Conservation (phyloP, 1,140 invertebrate genomes). For the Philotrypesis tridentata region DNA sequence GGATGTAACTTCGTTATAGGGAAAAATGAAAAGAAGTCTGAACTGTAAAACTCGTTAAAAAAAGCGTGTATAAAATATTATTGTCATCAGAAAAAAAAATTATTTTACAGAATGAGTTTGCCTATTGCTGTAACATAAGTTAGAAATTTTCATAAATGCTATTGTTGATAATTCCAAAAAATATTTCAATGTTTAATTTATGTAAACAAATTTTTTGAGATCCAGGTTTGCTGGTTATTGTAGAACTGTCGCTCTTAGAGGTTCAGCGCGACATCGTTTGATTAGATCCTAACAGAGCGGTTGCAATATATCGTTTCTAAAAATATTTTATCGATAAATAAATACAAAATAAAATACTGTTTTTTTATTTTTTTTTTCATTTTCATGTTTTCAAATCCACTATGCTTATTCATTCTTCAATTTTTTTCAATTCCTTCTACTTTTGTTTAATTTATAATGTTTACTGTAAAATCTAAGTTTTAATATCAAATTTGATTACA, state of each 20-base stretch:
- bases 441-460: not conserved
- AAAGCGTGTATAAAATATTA: slow-evolving; percentile 42
- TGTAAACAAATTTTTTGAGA: not conserved
- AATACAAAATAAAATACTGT: slow-evolving; percentile 20
- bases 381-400: not conserved
- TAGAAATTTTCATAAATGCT: slow-evolving; percentile 30
- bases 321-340: slow-evolving; percentile 38
- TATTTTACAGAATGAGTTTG: slow-evolving; percentile 27
- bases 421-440: not conserved
- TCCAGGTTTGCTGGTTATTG: not conserved
- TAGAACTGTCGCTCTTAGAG: slow-evolving; percentile 18
- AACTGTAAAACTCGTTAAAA: slow-evolving; percentile 44
- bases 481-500: not conserved
- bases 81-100: slow-evolving; percentile 11
- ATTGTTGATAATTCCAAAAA: slow-evolving; percentile 37
- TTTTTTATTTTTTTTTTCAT: slow-evolving; percentile 9
- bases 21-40: slow-evolving; percentile 45
- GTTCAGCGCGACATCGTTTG: not conserved
- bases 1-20: slow-evolving; percentile 32
- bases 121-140: slow-evolving; percentile 37
- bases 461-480: not conserved
- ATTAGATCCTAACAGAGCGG: slow-evolving; percentile 2
- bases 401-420: not conserved
- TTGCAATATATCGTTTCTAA: slow-evolving; percentile 29
- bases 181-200: slow-evolving; percentile 33